Percentiles rank a stretch among this genome's conserved stretches.
Conservation (phyloP, 2,888 invertebrate species). For the Lepeophtheirus nordmannii region DNA sequence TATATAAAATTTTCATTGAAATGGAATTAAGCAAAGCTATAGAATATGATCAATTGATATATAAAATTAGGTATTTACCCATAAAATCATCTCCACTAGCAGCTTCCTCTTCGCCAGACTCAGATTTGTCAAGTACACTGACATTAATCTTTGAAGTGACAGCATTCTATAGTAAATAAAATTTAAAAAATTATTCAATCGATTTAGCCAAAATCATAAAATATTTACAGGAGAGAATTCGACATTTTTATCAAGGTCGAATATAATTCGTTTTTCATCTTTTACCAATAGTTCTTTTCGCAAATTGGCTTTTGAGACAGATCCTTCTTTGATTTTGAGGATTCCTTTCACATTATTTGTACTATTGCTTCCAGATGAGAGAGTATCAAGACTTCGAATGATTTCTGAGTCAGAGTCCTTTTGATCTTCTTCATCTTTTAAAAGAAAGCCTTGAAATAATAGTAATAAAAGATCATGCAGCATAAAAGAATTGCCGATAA, state of each 20-base stretch:
- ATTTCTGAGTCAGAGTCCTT: constrained; percentile 7
- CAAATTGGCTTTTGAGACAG: not conserved
- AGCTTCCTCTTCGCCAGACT: not conserved
- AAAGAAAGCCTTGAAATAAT: no score
- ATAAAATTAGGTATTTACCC: constrained; percentile 7
- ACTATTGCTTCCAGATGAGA: not conserved
- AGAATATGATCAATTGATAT: not conserved
- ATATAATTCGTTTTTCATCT: constrained; percentile 8
- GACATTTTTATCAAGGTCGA: not conserved
- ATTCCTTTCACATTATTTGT: not conserved
- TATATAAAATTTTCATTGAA: not conserved
- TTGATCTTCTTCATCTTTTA: no score
- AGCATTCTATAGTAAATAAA: not conserved
- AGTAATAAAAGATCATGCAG: no score
- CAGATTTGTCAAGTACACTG: not conserved
- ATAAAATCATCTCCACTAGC: constrained; percentile 11
- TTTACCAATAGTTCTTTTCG: not conserved
- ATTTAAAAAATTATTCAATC: not conserved
- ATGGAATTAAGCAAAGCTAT: not conserved
- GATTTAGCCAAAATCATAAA: not conserved
- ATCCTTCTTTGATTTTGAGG: not conserved
- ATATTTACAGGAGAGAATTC: not conserved
- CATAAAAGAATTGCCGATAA: no score
- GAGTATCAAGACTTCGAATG: not conserved
- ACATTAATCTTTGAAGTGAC: not conserved